Evolutionary conservation across 2,888 invertebrate genomes (phyloP).

Genomic region (Spilarctia lutea): DNA sequence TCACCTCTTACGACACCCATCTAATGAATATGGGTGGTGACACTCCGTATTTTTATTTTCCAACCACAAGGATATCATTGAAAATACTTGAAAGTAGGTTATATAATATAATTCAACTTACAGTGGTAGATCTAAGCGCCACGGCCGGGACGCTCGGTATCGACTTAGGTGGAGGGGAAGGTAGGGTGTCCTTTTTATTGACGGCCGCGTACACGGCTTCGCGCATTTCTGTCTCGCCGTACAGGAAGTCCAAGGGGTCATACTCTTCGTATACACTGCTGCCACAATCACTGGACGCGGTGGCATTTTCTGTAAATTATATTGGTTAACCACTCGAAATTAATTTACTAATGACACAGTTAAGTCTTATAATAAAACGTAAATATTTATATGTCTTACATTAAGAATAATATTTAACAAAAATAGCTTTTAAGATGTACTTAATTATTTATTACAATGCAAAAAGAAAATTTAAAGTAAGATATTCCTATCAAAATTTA

Average conservation of each 20-base stretch:
- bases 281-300: constrained; percentile 73
- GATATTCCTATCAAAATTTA: too few species aligned
- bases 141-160: constrained; percentile 75
- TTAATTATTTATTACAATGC: too few species aligned
- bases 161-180: constrained; percentile 81
- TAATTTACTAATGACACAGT: not conserved
- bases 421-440: not conserved
- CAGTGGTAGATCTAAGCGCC: constrained; percentile 75
- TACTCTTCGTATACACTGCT: constrained; percentile 84
- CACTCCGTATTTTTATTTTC: too few species aligned
- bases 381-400: not conserved
- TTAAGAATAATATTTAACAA: not conserved
- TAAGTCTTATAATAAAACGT: too few species aligned
- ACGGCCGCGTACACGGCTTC: constrained; percentile 80
- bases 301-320: constrained; percentile 68
- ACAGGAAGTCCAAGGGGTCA: constrained; percentile 82
- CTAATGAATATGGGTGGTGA: too few species aligned
- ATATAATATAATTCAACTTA: constrained; percentile 52
- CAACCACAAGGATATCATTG: too few species aligned
- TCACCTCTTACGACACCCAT: too few species aligned
- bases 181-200: constrained; percentile 74
- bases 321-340: not conserved
- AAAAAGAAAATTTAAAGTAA: too few species aligned
- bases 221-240: constrained; percentile 82
- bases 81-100: not conserved